phyloP scores from a whole-genome alignment of 2,888 invertebrate genomes.

The Lottia gigantea region DNA sequence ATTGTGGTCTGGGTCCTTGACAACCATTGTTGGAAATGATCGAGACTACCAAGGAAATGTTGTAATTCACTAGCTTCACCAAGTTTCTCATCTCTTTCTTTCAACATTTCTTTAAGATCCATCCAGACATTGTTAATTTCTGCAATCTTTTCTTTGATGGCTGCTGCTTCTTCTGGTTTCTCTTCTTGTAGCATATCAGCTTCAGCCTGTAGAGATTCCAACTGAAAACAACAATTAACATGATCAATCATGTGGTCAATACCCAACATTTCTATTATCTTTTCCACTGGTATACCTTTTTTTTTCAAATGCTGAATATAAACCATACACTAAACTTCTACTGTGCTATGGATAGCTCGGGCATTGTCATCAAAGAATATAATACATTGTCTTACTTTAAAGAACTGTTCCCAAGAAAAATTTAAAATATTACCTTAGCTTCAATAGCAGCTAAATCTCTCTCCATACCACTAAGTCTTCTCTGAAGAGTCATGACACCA shows the following conservation, averaged over 20 bases:
- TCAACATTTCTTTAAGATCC: constrained; percentile 94
- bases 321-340: background rate
- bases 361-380: background rate
- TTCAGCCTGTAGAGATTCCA: constrained; percentile 92
- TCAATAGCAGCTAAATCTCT: constrained; percentile 98
- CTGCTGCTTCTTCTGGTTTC: constrained; percentile 81
- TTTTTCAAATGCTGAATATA: too few relatives aligned
- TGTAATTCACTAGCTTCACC: constrained; percentile 99
- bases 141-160: constrained; percentile 78
- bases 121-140: constrained; percentile 96
- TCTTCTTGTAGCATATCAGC: constrained; percentile 91
- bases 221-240: constrained; percentile 60
- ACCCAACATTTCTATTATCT: background rate
- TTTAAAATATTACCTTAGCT: constrained; percentile 75
- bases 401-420: background rate
- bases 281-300: too few relatives aligned
- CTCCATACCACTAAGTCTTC: constrained; percentile 97
- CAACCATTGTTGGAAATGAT: constrained; percentile 99
- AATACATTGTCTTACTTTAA: background rate
- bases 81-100: constrained; percentile 96
- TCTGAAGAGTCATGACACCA: constrained; percentile 95
- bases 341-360: background rate
- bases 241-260: background rate
- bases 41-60: constrained; percentile 85
- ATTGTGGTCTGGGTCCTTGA: constrained; percentile 97